Evolutionary conservation across 2,113 vertebrate species (phyloP).

Genomic region (Siniperca chuatsi): DNA sequence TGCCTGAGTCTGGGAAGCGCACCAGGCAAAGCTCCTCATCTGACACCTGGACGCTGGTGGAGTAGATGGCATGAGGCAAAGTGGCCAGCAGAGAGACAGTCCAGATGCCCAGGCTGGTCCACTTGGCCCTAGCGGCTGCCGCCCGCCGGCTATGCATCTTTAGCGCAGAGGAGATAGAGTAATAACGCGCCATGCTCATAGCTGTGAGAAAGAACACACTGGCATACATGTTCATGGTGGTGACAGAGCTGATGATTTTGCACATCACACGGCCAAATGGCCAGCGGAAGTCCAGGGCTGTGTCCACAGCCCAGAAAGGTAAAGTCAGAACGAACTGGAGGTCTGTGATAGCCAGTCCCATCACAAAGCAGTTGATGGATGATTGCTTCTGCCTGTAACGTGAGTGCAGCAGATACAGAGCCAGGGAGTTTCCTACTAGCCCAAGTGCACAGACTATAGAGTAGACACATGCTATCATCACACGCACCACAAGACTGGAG

Average conservation of each 20-base stretch:
- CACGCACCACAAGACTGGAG: slow-evolving; percentile 79
- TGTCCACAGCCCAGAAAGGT: slow-evolving; percentile 89
- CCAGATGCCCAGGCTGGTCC: slow-evolving; percentile 86
- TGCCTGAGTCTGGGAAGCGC: slow-evolving; percentile 85
- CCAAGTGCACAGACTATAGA: slow-evolving; percentile 86
- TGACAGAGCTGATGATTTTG: slow-evolving; percentile 87
- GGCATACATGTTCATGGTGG: slow-evolving; percentile 89
- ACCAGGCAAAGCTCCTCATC: slow-evolving; percentile 88
- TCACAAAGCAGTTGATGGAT: slow-evolving; percentile 86
- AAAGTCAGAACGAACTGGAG: slow-evolving; percentile 88
- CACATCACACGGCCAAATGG: slow-evolving; percentile 88
- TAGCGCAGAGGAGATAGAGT: slow-evolving; percentile 83
- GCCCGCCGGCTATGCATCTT: slow-evolving; percentile 83
- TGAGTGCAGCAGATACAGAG: slow-evolving; percentile 85
- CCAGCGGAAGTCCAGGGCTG: slow-evolving; percentile 88
- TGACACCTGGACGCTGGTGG: slow-evolving; percentile 83
- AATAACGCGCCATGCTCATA: slow-evolving; percentile 87
- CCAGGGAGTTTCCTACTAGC: slow-evolving; percentile 86
- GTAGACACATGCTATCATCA: slow-evolving; percentile 86
- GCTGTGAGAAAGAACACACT: slow-evolving; percentile 88
- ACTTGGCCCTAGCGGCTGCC: slow-evolving; percentile 78
- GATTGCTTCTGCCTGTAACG: slow-evolving; percentile 84
- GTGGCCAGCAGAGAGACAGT: slow-evolving; percentile 82
- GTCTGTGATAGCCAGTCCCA: slow-evolving; percentile 87
- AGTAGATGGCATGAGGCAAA: slow-evolving; percentile 86